phyloP scores from a whole-genome alignment of 2,888 invertebrate species.

The Gnatocerus cornutus region DNA sequence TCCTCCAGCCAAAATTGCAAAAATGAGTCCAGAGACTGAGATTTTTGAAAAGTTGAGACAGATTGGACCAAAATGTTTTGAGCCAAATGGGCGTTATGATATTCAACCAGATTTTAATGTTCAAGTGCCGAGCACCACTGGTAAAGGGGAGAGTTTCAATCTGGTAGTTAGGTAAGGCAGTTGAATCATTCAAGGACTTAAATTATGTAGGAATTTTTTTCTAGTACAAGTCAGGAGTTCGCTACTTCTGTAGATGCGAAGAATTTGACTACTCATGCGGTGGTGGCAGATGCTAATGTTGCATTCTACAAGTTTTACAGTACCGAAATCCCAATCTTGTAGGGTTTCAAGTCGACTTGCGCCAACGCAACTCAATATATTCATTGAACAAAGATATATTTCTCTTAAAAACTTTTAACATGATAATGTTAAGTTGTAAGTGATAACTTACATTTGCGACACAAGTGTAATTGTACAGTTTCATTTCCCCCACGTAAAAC shows the following conservation, averaged over 20 bases:
- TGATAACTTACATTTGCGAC: not conserved
- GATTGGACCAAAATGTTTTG: conserved; percentile 15
- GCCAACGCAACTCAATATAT: no score
- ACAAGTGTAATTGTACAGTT: conserved; percentile 13
- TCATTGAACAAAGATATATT: no score
- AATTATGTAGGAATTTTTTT: conserved; percentile 3
- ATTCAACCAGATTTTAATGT: not conserved
- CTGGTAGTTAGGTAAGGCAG: conserved; percentile 5
- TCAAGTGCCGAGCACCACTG: not conserved
- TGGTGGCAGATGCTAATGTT: conserved; percentile 10
- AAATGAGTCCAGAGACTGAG: not conserved
- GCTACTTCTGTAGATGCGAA: not conserved
- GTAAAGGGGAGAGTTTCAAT: not conserved
- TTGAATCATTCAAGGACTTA: not conserved
- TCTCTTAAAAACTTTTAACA: no score
- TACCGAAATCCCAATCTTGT: conserved; percentile 7
- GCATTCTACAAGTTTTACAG: conserved; percentile 26
- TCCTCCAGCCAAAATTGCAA: conserved; percentile 18
- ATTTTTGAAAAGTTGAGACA: conserved; percentile 22
- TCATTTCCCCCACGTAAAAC: not conserved
- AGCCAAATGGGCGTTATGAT: not conserved
- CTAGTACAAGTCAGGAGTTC: conserved; percentile 8
- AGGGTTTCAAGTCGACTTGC: no score
- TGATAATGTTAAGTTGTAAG: no score
- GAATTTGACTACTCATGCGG: conserved; percentile 1